Base-by-base conservation (phyloP, 2,797 vertebrate species). In the Microctenopoma lineatum region DNA sequence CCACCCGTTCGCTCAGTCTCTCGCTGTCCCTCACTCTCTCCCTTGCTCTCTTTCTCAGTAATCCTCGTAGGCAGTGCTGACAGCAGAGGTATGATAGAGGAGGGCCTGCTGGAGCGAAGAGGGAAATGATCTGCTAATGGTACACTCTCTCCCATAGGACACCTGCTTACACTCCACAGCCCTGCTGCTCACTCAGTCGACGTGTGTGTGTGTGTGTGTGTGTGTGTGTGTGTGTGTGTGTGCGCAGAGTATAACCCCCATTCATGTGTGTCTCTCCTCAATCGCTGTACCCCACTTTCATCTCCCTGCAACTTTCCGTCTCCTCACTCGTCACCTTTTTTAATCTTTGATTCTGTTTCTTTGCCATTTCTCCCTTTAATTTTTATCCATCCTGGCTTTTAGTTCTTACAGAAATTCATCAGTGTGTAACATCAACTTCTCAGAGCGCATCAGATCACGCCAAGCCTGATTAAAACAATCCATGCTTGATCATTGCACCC, bases 121-220 rank as follows among this genome's bases (percentile, higher is more conserved):
- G 84, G 87, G 89, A 90, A 90, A 92, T 91, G 80, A 91, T 93
- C 88, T 90, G 89, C 86, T 92, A 89, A 91, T 92, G 89, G 89
- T 91, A 90, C 88, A 86, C 78, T 90, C 72, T 84, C 82, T 91
- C 91, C 92, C 91, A 83, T 78, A 77, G 89, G 92, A 92, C 85
- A 89, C 85, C 77, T 86, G 89, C 87, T 88, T 90, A 88, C 84
- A 90, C 84, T 89, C 79, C 80, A 79, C 84, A 90, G 89, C 80
- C 68, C 81, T 82, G 81, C 87, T 90, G 87, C 77, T 85, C 81
- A 75, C 71, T 87, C 80, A 83, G 59, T 80, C 39, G 13, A 66
- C 29, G 2, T 73, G 55, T 48, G 54, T 66, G 47, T 39, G 13
- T 55, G 34, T 46, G 51, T 38, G 38, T 27, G 39, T 13, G 34